Evolutionary conservation across 2,888 invertebrate species (phyloP), one percentile per base, ranked within the genome.

Genomic region (Agriopis aurantiaria): DNA sequence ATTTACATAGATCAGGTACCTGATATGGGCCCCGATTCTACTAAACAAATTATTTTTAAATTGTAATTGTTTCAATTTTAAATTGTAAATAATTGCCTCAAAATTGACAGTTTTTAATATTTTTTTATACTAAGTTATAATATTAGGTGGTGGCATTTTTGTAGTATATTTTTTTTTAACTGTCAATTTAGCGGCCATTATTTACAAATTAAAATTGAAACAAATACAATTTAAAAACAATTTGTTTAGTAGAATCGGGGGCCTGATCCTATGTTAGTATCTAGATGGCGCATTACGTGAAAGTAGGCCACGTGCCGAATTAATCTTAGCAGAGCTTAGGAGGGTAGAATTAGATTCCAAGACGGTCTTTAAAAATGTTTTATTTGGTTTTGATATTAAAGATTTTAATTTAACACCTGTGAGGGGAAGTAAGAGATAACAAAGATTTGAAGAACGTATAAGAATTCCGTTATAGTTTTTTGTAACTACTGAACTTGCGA

Each of bases 321-420:
- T 65, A 69, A 69, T 69, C 65, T 69, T 61, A 56, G 55, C 48
- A 17, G 14, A 48, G 63, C 46, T 69, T 64, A 59, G 55, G 55
- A 51, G 49, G 3, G 6, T 2, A 23, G 51, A 69, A 65, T 69
- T 65, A 61, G 60, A 65, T 57, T 61, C 23, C 43, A 58, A 60
- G 51, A 55, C 33, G 14, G 51, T n/a, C 23, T 59, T 55, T 33
- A 23, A 40, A 52, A 56, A 69, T 63, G 49, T 57, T 67, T 68
- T 68, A 68, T 43, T 68, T 58, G 52, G 14, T 58, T 56, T 53
- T 68, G 45, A 58, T 68, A 58, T 63, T 58, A 68, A 63, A 51
- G 46, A 14, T 11, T 52, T 68, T 58, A 58, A 63, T 63, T 62
- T 46, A 56, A 43, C 17, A 41, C 2, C 9, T 62, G 8, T 12